A percentile compares a stretch with the other conserved stretches of the same genome.
These are phyloP conservation scores for Drosophila quinaria DNA, from an alignment of 2,888 invertebrate species.

Conservation along the genomic window DNA sequence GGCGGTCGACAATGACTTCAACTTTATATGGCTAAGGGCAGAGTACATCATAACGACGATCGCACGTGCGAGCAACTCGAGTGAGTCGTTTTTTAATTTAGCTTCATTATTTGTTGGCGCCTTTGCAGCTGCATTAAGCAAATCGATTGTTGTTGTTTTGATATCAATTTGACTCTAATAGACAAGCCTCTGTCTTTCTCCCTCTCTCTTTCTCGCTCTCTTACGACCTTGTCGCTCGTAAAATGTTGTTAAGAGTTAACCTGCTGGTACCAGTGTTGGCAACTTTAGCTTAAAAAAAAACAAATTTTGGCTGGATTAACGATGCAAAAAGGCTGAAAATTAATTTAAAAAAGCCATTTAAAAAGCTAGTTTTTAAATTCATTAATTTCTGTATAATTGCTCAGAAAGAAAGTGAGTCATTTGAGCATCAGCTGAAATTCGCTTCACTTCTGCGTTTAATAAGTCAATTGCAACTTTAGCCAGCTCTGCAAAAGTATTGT, in stretches of 20 bases:
- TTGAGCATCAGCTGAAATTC: no score
- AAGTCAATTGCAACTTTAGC: no score
- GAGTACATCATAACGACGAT: slow-evolving; percentile 12
- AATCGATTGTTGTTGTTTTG: slow-evolving; percentile 17
- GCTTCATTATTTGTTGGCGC: slow-evolving; percentile 1
- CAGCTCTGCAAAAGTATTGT: no score
- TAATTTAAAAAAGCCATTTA: no score
- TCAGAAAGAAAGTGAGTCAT: no score
- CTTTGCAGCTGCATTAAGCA: slow-evolving; percentile 10
- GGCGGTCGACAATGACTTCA: background rate
- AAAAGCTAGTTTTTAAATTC: no score
- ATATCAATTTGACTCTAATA: slow-evolving; percentile 12
- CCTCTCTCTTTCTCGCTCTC: slow-evolving; percentile 3
- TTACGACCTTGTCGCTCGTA: slow-evolving; percentile 46
- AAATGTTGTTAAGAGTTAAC: slow-evolving; percentile 15
- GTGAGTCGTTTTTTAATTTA: slow-evolving; percentile 7
- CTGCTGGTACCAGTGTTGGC: no score
- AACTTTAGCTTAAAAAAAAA: no score
- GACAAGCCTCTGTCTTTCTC: background rate
- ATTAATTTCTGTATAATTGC: no score
- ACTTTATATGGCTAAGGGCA: slow-evolving; percentile 1
- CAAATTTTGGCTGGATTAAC: no score
- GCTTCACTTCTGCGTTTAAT: no score
- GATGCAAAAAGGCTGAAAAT: no score
- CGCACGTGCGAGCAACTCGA: slow-evolving; percentile 35